Conservation (phyloP, 2,797 vertebrate genomes). For the Trachops cirrhosus region DNA sequence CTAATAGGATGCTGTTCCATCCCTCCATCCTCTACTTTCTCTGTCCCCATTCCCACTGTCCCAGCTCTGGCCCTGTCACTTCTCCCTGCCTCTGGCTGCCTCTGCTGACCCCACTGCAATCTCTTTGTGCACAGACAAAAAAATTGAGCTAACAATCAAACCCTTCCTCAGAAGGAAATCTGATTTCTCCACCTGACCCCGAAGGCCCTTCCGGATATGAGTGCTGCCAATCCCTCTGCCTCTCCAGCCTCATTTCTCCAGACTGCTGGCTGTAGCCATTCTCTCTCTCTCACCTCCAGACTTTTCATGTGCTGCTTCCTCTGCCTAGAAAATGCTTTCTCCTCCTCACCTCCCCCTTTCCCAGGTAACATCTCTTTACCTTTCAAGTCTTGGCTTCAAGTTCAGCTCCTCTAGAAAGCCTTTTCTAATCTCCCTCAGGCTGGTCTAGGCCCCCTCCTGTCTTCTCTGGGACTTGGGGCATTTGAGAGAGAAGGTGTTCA, state of each 20-base stretch:
- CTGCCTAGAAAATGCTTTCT: background rate
- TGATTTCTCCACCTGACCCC: background rate
- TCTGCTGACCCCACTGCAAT: background rate
- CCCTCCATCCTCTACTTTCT: background rate
- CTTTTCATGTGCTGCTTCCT: background rate
- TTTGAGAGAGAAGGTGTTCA: background rate
- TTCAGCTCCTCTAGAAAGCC: background rate
- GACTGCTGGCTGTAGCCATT: background rate
- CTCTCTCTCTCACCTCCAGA: background rate
- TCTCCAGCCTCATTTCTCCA: background rate
- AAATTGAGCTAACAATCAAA: background rate
- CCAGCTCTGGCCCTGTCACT: background rate
- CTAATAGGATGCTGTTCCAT: background rate
- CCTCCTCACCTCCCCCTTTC: background rate
- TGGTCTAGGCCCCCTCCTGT: background rate
- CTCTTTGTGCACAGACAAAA: background rate
- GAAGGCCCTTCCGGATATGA: background rate
- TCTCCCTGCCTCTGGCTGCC: background rate
- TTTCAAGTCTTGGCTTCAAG: background rate
- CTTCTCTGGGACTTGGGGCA: background rate
- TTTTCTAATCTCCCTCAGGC: background rate
- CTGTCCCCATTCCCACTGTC: background rate
- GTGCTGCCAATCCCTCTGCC: background rate
- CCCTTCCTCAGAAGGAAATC: background rate
- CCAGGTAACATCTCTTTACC: background rate